Evolutionary conservation across 2,113 vertebrate genomes (phyloP), one percentile per base, ranked within the genome.

Genomic region (Nesogale talazaci): DNA sequence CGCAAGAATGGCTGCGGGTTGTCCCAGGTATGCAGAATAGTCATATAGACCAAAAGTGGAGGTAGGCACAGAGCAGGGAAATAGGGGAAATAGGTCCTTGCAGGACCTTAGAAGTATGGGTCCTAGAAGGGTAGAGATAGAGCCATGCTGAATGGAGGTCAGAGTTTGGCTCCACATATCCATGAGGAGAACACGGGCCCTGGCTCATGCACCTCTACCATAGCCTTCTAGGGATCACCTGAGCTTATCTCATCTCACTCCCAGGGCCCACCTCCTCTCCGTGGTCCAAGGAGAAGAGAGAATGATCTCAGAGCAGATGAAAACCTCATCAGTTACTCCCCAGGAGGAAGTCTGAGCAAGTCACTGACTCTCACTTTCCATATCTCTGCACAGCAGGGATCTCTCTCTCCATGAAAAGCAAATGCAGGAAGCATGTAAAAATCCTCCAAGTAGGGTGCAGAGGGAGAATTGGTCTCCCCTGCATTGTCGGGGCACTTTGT

Each of bases 1-100:
- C 93, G 87, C 95, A 69, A 89, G 92, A 97, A 74, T 88, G 86
- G 89, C 90, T 92, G 80, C 96, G 94, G 91, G 82, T 97, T 97
- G 95, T 69, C 46, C 59, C 59, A 89, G 95, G 69, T 88, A 1
- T 88, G 92, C 86, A 88, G 90, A 90, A 95, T 63, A 82, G 93
- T 23, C 25, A 69, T n/a, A 94, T 92, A 92, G 96, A 94, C n/a
- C 95, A 83, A 83, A 67, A 95, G 90, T n/a, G 10, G 42, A 23
- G 23, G 14, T 56, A 14, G 59, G 76, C 25, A 46, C 36, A 86
- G 19, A 34, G 38, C 19, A 76, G 56, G 23, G 29, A 57, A 75
- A 46, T 14, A 76, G 56, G 23, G 29, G 67, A 75, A 46, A 8
- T 52, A 83, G 25, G 38, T 7, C 65, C 56, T 72, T 70, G 27